phyloP scores from a whole-genome alignment of 2,797 vertebrate genomes.

The Nyctibius grandis region DNA sequence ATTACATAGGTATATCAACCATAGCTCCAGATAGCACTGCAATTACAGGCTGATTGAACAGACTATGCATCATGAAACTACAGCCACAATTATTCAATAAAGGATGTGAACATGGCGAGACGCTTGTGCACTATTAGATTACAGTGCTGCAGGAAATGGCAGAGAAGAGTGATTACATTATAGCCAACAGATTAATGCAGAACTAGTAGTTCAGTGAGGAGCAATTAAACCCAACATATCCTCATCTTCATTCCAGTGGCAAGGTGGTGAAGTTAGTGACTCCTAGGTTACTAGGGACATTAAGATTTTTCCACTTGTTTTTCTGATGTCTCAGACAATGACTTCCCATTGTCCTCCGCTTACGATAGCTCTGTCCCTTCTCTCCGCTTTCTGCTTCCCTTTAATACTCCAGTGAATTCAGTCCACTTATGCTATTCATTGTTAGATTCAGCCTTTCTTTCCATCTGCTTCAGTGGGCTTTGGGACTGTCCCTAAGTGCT shows the following conservation, averaged over 20 bases:
- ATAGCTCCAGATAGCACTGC: constrained; percentile 19
- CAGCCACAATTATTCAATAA: constrained; percentile 24
- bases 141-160: constrained; percentile 12
- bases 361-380: neutral
- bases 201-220: neutral
- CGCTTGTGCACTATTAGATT: constrained; percentile 5
- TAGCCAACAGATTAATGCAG: neutral
- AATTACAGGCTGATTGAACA: constrained; percentile 47
- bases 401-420: neutral
- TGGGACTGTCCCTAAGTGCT: neutral
- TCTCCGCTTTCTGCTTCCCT: neutral
- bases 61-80: neutral
- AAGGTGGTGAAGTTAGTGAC: neutral
- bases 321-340: neutral
- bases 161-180: neutral
- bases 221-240: neutral
- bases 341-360: neutral
- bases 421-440: neutral
- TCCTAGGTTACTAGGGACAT: neutral
- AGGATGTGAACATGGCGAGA: constrained; percentile 8
- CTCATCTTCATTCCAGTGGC: neutral
- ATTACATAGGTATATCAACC: constrained; percentile 34
- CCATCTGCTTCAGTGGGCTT: neutral
- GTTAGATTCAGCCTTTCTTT: neutral
- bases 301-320: neutral